Evolutionary conservation across 1,140 invertebrate genomes (phyloP).

Genomic region (Archivesica marissinica): DNA sequence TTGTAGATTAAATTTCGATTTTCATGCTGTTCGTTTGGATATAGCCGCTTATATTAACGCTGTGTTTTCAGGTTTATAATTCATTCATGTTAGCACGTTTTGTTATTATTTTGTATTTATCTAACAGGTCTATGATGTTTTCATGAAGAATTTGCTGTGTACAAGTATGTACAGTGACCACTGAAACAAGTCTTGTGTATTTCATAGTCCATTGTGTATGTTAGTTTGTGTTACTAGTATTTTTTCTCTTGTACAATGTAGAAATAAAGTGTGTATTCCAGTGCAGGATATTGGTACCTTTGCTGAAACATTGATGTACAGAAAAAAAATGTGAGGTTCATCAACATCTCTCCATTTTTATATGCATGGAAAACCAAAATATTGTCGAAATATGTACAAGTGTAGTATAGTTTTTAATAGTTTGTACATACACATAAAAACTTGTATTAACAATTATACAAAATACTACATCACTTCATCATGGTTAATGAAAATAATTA

Average conservation of each 20-base stretch:
- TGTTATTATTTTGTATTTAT: constrained; percentile 52
- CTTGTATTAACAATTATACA: too few species aligned
- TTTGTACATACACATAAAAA: too few species aligned
- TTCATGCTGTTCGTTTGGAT: not conserved
- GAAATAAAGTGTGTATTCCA: too few species aligned
- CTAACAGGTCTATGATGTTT: constrained; percentile 51
- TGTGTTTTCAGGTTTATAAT: not conserved
- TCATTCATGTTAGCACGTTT: constrained; percentile 18
- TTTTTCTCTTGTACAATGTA: not conserved
- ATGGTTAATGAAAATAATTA: too few species aligned
- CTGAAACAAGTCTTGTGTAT: not conserved
- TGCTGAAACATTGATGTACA: not conserved
- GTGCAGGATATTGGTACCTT: not conserved
- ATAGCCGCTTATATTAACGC: not conserved
- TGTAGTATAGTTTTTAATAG: too few species aligned
- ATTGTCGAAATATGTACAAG: too few species aligned
- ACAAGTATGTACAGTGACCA: constrained; percentile 32
- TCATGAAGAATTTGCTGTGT: constrained; percentile 11
- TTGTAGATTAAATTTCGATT: not conserved
- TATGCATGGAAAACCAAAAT: not conserved
- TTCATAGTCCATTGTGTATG: not conserved
- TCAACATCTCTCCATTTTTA: not conserved
- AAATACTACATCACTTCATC: too few species aligned
- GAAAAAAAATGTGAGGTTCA: not conserved
- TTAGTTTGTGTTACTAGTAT: not conserved